Evolutionary conservation across 1,140 invertebrate genomes (phyloP), one percentile per base, ranked within the genome.

Genomic region (Drosophila nigromelanica): DNA sequence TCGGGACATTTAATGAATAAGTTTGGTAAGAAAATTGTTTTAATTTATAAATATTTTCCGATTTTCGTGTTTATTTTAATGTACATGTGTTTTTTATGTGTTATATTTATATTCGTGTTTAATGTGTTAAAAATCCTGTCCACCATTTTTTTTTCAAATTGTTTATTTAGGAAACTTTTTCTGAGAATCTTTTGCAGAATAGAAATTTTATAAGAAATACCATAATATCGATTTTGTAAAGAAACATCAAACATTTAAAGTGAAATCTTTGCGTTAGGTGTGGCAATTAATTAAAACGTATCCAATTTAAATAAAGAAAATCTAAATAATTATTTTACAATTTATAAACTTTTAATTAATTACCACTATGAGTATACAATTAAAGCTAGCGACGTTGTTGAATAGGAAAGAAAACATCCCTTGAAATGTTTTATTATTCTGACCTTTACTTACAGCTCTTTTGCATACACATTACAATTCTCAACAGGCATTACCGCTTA

Each of bases 1-100:
- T 86, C 63, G 80, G 81, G 81, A 86, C 74, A 86, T 78, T 80
- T 67, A 86, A 86, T 86, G 82, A 78, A 75, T 64, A 75, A 60
- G 47, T 62, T 62, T 48, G 52, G 56, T 15, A 52, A 27, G 27
- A 27, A 27, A 6, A 27, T 27, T 27, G 27, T 5, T 27, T 24
- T 24, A 24, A 2, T 27, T 27, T 54, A 40, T 27, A 73, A 58
- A 37, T 18, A 35, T 30, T 21, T 69, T 64, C 33, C 10, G n/a
- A 14, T 52, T 61, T 64, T 68, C 37, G 7, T 48, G 61, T 35
- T 68, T 52, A 14, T 52, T 42, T 48, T 14, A 45, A 30, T 69
- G 48, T 35, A 35, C 33, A 35, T 8, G 35, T 63, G 50, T 27
- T 27, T 27, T 27, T 27, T 5, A 27, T 27, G 24, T 27, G 24